These are phyloP conservation scores for Ylistrum balloti DNA, from an alignment of 1,140 invertebrate species.

Conservation along the genomic window DNA sequence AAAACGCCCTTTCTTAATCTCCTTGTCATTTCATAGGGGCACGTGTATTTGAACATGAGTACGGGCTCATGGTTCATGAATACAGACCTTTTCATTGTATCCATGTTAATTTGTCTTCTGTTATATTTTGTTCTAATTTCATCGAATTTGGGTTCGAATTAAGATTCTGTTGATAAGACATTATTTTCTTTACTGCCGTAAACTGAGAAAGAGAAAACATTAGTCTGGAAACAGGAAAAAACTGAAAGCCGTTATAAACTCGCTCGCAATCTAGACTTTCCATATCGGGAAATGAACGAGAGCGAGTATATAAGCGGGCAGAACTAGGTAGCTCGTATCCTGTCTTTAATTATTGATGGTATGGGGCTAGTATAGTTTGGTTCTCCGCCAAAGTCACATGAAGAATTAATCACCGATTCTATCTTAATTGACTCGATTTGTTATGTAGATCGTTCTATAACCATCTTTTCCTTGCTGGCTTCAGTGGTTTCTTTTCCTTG, in stretches of 20 bases:
- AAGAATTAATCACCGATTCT: background rate
- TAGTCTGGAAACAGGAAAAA: background rate
- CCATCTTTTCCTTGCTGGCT: background rate
- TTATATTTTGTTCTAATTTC: too few species aligned
- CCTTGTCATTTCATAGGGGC: too few species aligned
- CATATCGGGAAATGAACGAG: background rate
- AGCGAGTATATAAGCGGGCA: background rate
- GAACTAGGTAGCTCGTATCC: too few species aligned
- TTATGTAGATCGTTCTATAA: background rate
- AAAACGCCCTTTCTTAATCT: too few species aligned
- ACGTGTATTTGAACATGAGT: too few species aligned
- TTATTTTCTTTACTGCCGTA: too few species aligned
- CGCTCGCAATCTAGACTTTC: background rate
- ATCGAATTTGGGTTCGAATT: too few species aligned
- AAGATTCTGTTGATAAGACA: too few species aligned
- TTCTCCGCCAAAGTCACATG: background rate
- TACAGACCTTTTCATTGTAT: too few species aligned
- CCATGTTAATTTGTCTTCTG: too few species aligned
- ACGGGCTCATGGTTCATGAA: too few species aligned
- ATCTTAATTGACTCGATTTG: conserved; percentile 21
- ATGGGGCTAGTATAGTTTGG: background rate
- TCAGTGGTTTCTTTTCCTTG: background rate
- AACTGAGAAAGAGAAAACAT: too few species aligned
- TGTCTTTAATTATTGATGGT: background rate
- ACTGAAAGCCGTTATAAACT: background rate